phyloP scores from a whole-genome alignment of 2,888 invertebrate genomes.

The Aplocera efformata region DNA sequence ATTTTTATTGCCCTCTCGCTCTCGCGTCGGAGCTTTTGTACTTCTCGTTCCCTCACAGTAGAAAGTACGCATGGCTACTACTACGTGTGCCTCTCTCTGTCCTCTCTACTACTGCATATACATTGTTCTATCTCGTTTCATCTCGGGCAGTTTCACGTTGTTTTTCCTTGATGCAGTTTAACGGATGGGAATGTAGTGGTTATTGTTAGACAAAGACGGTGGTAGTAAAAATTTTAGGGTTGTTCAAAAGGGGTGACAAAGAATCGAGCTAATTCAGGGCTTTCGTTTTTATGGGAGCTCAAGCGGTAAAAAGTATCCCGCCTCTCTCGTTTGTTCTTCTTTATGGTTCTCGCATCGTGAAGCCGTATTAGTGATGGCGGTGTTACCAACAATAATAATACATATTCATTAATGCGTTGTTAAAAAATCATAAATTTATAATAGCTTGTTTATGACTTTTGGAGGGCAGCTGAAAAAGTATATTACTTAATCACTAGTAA shows the following conservation, averaged over 20 bases:
- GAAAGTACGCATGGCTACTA: constrained; percentile 69
- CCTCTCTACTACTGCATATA: constrained; percentile 77
- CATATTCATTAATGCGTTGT: constrained; percentile 51
- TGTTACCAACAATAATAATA: constrained; percentile 61
- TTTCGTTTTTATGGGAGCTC: constrained; percentile 76
- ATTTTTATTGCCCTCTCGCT: constrained; percentile 69
- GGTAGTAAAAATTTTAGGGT: constrained; percentile 77
- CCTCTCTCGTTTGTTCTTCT: constrained; percentile 79
- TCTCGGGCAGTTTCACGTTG: constrained; percentile 77
- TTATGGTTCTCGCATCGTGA: constrained; percentile 69
- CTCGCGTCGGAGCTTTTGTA: constrained; percentile 58
- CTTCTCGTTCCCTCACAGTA: constrained; percentile 63
- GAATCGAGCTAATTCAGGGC: constrained; percentile 80
- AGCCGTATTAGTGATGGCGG: constrained; percentile 74
- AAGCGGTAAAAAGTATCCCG: constrained; percentile 79
- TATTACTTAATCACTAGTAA: neutral
- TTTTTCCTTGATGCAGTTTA: constrained; percentile 80
- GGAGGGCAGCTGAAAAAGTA: constrained; percentile 28
- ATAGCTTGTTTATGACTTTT: constrained; percentile 36
- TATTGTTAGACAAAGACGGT: constrained; percentile 80
- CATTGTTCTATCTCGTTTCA: constrained; percentile 80
- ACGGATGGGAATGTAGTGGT: constrained; percentile 80
- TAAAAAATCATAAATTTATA: constrained; percentile 55
- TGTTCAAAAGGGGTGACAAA: constrained; percentile 79
- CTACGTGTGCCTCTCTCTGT: constrained; percentile 75